phyloP scores from a whole-genome alignment of 2,888 invertebrate species.

The Philereme transversata region DNA sequence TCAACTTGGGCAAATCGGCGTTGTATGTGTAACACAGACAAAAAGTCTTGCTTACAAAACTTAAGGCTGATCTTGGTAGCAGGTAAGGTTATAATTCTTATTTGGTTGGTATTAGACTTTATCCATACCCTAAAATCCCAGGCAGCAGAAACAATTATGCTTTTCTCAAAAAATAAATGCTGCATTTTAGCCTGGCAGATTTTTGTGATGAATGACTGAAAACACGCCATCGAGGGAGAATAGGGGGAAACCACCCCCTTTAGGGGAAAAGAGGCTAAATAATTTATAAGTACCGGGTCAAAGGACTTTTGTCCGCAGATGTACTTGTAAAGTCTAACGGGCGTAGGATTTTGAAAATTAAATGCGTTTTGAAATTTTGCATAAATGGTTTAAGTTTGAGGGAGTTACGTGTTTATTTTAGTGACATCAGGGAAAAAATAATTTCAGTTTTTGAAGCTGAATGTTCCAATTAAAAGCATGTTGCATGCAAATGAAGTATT shows the following conservation, averaged over 20 bases:
- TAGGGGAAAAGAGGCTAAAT: constrained; percentile 39
- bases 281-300: constrained; percentile 49
- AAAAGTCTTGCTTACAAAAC: too few relatives aligned
- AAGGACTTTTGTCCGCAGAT: constrained; percentile 39
- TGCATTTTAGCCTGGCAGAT: constrained; percentile 51
- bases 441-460: too few relatives aligned
- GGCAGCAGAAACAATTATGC: not conserved
- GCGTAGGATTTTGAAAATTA: constrained; percentile 13
- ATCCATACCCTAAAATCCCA: too few relatives aligned
- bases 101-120: too few relatives aligned
- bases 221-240: constrained; percentile 37
- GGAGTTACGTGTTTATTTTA: too few relatives aligned
- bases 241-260: constrained; percentile 9
- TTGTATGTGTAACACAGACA: too few relatives aligned
- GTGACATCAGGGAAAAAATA: too few relatives aligned
- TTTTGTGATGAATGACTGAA: constrained; percentile 53
- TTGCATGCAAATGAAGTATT: too few relatives aligned
- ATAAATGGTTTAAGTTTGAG: not conserved
- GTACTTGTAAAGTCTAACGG: constrained; percentile 16
- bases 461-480: too few relatives aligned
- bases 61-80: too few relatives aligned
- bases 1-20: too few relatives aligned
- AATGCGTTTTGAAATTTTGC: constrained; percentile 12
- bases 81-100: too few relatives aligned
- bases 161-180: constrained; percentile 41